phyloP scores from a whole-genome alignment of 1,140 invertebrate genomes.

The Aphelenchoides fujianensis region DNA sequence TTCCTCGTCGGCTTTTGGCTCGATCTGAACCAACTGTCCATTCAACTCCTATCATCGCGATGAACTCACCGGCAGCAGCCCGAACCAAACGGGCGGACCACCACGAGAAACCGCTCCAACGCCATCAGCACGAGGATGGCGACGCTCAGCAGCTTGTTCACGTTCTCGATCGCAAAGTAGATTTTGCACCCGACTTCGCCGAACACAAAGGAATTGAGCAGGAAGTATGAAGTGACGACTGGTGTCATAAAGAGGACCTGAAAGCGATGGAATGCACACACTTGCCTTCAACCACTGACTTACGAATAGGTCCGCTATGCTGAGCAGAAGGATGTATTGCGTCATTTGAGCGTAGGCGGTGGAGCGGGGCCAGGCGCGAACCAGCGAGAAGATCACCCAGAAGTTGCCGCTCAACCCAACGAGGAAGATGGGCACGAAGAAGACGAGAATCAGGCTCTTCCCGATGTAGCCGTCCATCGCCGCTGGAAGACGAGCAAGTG shows the following conservation, averaged over 20 bases:
- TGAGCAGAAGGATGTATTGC: conserved; percentile 43
- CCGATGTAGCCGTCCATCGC: conserved; percentile 1
- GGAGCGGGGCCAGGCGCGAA: conserved; percentile 32
- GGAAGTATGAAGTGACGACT: conserved; percentile 45
- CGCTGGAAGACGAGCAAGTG: too few relatives aligned
- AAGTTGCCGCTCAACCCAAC: conserved; percentile 47
- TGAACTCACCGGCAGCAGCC: conserved; percentile 39
- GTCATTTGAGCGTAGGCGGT: conserved; percentile 44
- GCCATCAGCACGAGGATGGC: conserved; percentile 50
- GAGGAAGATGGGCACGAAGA: conserved; percentile 45
- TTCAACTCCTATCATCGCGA: not conserved
- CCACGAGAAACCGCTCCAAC: conserved; percentile 51
- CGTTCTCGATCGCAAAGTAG: conserved; percentile 52
- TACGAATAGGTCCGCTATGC: conserved; percentile 48
- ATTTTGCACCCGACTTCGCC: conserved; percentile 50
- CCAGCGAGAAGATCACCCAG: conserved; percentile 46
- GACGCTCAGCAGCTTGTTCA: conserved; percentile 52
- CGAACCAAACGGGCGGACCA: conserved; percentile 45
- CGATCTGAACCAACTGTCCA: not conserved
- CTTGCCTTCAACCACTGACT: not conserved
- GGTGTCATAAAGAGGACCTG: conserved; percentile 51
- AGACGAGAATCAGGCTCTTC: conserved; percentile 27
- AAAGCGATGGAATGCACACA: not conserved
- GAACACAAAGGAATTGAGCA: conserved; percentile 15
- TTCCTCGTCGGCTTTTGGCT: conserved; percentile 32